phyloP scores from a whole-genome alignment of 2,797 vertebrate genomes.

The Falco concolor region DNA sequence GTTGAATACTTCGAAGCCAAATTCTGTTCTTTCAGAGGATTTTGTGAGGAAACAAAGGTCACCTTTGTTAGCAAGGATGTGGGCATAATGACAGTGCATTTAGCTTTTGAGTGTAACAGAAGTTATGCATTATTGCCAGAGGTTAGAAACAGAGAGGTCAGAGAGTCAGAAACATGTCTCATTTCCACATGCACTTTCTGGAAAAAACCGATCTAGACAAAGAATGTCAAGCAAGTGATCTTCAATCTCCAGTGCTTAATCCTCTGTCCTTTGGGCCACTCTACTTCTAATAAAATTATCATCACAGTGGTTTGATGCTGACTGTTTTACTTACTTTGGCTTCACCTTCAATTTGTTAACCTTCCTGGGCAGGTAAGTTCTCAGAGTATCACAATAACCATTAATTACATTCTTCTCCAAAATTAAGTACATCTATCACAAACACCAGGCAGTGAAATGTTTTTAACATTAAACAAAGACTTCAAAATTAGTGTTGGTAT shows the following conservation, averaged over 20 bases:
- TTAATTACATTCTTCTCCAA: neutral
- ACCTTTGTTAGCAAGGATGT: neutral
- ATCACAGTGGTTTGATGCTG: neutral
- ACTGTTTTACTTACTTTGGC: neutral
- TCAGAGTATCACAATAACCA: neutral
- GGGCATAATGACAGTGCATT: constrained; percentile 28
- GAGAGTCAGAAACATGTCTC: neutral
- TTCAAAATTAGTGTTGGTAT: neutral
- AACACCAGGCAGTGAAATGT: neutral
- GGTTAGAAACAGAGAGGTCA: neutral
- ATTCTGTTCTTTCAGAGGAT: neutral
- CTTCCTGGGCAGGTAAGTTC: neutral
- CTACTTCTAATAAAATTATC: neutral
- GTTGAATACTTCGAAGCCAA: neutral
- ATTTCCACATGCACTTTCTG: neutral
- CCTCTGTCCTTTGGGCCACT: neutral
- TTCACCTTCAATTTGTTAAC: neutral
- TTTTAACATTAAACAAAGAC: neutral
- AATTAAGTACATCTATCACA: neutral
- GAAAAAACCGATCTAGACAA: neutral
- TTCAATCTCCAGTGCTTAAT: neutral
- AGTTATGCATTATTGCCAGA: neutral
- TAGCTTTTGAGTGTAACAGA: neutral
- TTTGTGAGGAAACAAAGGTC: constrained; percentile 23
- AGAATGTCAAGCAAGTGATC: neutral